Percentiles rank a stretch among this genome's conserved stretches.
phyloP scores from a whole-genome alignment of 2,797 vertebrate genomes.

The Chrysolophus pictus region DNA sequence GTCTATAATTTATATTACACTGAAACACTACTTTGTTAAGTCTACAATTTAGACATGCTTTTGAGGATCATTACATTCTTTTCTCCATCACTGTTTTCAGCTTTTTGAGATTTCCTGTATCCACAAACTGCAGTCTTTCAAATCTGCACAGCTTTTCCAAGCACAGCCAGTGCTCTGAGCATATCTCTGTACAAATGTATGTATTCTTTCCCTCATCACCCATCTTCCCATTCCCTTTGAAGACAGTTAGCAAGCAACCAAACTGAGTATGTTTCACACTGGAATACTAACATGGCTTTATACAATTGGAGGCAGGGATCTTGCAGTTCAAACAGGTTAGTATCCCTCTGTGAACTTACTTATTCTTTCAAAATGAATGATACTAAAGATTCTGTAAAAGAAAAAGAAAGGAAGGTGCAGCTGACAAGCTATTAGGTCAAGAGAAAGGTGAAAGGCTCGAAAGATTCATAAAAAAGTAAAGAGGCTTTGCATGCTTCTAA shows the following conservation, averaged over 20 bases:
- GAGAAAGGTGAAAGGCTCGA: constrained; percentile 55
- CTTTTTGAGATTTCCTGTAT: background rate
- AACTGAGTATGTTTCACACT: background rate
- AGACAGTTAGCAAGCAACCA: background rate
- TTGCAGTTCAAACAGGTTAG: constrained; percentile 41
- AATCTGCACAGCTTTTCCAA: background rate
- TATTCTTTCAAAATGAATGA: constrained; percentile 66
- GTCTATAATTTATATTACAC: background rate
- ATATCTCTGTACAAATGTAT: background rate
- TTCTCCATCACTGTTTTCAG: background rate
- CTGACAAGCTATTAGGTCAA: constrained; percentile 22
- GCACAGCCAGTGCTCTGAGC: background rate
- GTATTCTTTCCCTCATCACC: background rate
- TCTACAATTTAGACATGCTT: background rate
- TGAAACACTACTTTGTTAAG: background rate
- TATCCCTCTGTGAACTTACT: constrained; percentile 20
- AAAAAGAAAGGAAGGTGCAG: background rate
- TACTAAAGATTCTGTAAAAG: constrained; percentile 22
- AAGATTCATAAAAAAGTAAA: constrained; percentile 60
- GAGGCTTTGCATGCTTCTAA: constrained; percentile 17
- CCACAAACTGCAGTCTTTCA: background rate
- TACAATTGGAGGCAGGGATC: constrained; percentile 24
- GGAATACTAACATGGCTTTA: constrained; percentile 7
- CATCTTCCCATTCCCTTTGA: constrained; percentile 33
- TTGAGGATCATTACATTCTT: background rate